Evolutionary conservation across 2,888 invertebrate species (phyloP).

Genomic region (Aphodius granarius): DNA sequence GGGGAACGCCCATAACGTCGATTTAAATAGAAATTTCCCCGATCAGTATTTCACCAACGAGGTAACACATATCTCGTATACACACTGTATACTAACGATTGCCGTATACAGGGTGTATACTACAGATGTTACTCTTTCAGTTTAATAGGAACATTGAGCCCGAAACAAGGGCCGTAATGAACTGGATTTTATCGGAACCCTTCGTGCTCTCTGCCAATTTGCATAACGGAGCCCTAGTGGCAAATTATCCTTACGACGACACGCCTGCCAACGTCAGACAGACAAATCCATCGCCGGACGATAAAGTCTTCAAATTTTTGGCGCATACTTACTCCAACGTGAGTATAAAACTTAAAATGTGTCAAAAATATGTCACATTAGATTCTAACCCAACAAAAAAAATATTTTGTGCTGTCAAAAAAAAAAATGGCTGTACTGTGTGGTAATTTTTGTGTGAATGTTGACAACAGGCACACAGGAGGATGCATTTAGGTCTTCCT

Average conservation of each 20-base stretch:
- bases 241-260: slow-evolving; percentile 95
- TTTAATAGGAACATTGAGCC: slow-evolving; percentile 70
- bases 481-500: slow-evolving; percentile 81
- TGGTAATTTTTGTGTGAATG: background rate
- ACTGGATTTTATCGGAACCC: slow-evolving; percentile 82
- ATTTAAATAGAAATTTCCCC: slow-evolving; percentile 92
- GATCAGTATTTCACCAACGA: slow-evolving; percentile 73
- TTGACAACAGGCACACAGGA: slow-evolving; percentile 74
- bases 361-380: no score
- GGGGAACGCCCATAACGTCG: slow-evolving; percentile 75
- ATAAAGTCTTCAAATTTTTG: slow-evolving; percentile 76
- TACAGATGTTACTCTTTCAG: no score
- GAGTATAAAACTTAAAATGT: background rate
- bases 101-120: no score
- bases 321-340: slow-evolving; percentile 79
- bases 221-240: slow-evolving; percentile 95
- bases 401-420: no score
- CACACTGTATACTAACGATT: background rate
- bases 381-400: no score
- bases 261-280: slow-evolving; percentile 27
- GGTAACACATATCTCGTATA: slow-evolving; percentile 55
- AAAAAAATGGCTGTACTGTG: no score
- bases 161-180: slow-evolving; percentile 86
- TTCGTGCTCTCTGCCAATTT: slow-evolving; percentile 94
- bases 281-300: slow-evolving; percentile 75